A percentile compares a stretch with the other conserved stretches of the same genome.
phyloP scores from a whole-genome alignment of 2,113 vertebrate species.

The Pristiophorus japonicus region DNA sequence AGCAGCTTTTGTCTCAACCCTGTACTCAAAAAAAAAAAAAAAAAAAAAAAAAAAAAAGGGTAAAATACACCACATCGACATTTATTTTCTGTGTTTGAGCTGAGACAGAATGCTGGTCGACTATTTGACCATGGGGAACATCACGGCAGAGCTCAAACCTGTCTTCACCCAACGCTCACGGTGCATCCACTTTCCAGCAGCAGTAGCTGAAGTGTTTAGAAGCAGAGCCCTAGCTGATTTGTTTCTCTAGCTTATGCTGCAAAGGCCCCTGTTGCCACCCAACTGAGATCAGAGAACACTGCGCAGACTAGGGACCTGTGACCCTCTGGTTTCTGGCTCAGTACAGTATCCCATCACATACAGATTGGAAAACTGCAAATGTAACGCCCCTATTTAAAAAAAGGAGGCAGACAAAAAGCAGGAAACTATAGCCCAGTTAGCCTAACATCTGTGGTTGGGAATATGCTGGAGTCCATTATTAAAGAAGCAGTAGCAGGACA shows the following conservation, averaged over 20 bases:
- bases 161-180: not conserved
- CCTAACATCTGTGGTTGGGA: too few relatives aligned
- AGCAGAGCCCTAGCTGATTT: not conserved
- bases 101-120: not conserved
- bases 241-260: not conserved
- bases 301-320: not conserved
- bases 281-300: not conserved
- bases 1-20: not conserved
- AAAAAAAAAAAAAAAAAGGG: not conserved
- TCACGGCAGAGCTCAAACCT: not conserved
- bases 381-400: too few relatives aligned
- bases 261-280: not conserved
- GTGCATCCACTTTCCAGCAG: not conserved
- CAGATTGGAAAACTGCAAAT: too few relatives aligned
- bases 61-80: not conserved
- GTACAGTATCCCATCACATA: not conserved
- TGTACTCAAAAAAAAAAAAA: not conserved
- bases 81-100: not conserved
- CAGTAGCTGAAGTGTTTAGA: not conserved
- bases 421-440: too few relatives aligned
- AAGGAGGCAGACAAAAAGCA: too few relatives aligned
- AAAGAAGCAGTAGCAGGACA: too few relatives aligned
- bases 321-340: not conserved
- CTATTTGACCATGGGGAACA: not conserved
- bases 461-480: too few relatives aligned